phyloP scores from a whole-genome alignment of 2,797 vertebrate genomes.

The Rhinogobio ventralis region DNA sequence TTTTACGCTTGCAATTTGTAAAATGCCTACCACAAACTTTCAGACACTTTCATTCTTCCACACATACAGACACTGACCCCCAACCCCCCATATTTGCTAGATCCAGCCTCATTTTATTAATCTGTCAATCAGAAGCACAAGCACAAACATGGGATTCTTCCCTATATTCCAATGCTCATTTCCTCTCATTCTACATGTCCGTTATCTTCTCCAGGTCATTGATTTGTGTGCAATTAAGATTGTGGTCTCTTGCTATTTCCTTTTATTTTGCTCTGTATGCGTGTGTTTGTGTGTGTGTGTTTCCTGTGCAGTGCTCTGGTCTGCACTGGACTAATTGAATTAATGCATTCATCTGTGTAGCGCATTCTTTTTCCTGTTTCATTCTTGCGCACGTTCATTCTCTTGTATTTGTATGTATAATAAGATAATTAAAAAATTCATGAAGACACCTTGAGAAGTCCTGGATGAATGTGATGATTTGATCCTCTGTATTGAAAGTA shows the following conservation, averaged over 20 bases:
- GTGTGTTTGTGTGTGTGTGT: neutral
- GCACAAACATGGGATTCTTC: neutral
- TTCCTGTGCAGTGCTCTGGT: constrained; percentile 45
- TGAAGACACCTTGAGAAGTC: constrained; percentile 61
- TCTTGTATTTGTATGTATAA: constrained; percentile 43
- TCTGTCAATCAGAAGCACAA: constrained; percentile 19
- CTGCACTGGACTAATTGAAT: constrained; percentile 62
- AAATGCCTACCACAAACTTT: neutral
- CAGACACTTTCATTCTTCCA: neutral
- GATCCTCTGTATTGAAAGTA: constrained; percentile 4
- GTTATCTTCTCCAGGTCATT: constrained; percentile 46
- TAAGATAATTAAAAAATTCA: constrained; percentile 65
- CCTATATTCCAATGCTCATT: neutral
- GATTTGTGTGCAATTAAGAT: constrained; percentile 50
- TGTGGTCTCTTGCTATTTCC: constrained; percentile 39
- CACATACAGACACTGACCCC: neutral
- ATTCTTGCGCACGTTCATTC: neutral
- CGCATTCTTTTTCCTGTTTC: neutral
- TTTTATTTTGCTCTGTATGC: neutral
- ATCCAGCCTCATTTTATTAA: constrained; percentile 4
- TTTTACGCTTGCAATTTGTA: neutral
- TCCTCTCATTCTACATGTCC: neutral
- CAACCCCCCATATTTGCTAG: neutral
- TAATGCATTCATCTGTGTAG: constrained; percentile 18
- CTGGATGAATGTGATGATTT: constrained; percentile 44